Conservation (phyloP, 1,140 invertebrate genomes). For the Musca vetustissima region DNA sequence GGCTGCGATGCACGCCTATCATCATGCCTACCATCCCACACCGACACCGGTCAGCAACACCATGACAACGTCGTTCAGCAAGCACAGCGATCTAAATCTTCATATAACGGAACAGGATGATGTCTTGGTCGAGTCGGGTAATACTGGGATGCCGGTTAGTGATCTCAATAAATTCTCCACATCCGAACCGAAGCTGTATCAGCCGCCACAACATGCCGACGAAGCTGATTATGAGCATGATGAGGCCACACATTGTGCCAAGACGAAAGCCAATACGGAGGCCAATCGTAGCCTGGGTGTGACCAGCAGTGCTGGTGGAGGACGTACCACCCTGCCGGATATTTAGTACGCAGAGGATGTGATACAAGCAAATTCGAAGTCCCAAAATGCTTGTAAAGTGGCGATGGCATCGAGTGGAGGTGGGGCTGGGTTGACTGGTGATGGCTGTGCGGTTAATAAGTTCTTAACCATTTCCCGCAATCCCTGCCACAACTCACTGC, state of each 20-base stretch:
- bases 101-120: constrained; percentile 35
- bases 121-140: constrained; percentile 22
- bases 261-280: constrained; percentile 39
- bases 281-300: constrained; percentile 3
- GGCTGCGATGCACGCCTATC: constrained; percentile 33
- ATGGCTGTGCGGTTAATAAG: constrained; percentile 31
- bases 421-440: constrained; percentile 19
- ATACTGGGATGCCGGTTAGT: constrained; percentile 24
- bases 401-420: neutral
- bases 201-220: constrained; percentile 28
- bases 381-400: constrained; percentile 38
- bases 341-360: constrained; percentile 56
- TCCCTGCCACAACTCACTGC: constrained; percentile 49
- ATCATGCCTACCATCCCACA: constrained; percentile 50
- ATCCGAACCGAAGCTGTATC: constrained; percentile 45
- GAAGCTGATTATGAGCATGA: constrained; percentile 29
- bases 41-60: constrained; percentile 25
- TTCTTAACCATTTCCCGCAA: constrained; percentile 34
- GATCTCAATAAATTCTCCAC: constrained; percentile 51
- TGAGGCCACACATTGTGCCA: constrained; percentile 44
- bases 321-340: constrained; percentile 47
- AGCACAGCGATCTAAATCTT: constrained; percentile 51
- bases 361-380: constrained; percentile 44
- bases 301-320: neutral
- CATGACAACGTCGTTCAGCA: constrained; percentile 53